Evolutionary conservation across 2,113 vertebrate genomes (phyloP).

Genomic region (Ceyx melanurus): DNA sequence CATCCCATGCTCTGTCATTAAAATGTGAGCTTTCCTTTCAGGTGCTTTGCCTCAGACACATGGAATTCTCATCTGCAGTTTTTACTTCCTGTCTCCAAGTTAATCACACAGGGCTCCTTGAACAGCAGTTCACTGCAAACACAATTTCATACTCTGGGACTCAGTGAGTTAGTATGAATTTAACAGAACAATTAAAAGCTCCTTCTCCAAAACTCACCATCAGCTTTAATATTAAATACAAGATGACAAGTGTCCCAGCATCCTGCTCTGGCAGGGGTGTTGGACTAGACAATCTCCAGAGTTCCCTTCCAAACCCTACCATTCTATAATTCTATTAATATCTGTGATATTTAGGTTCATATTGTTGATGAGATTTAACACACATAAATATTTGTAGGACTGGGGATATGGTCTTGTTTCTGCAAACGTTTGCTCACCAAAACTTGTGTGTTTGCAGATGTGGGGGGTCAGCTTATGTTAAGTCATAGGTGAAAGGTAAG

Average conservation of each 20-base stretch:
- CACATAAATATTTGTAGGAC: not conserved
- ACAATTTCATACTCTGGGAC: not conserved
- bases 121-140: not conserved
- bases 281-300: no score
- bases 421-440: not conserved
- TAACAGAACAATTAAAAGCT: not conserved
- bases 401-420: not conserved
- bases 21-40: slow-evolving; percentile 54
- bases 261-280: no score
- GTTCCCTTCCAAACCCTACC: no score
- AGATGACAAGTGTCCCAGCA: not conserved
- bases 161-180: not conserved
- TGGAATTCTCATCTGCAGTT: slow-evolving; percentile 54
- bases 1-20: slow-evolving; percentile 47
- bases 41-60: slow-evolving; percentile 40
- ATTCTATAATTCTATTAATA: no score
- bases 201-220: not conserved
- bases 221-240: not conserved
- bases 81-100: slow-evolving; percentile 5
- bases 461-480: not conserved
- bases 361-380: not conserved
- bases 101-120: slow-evolving; percentile 26
- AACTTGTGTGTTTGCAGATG: not conserved
- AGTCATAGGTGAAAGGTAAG: not conserved
- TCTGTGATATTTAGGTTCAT: not conserved